Evolutionary conservation across 2,113 vertebrate genomes (phyloP).

Genomic region (Ophthalmolycus amberensis): DNA sequence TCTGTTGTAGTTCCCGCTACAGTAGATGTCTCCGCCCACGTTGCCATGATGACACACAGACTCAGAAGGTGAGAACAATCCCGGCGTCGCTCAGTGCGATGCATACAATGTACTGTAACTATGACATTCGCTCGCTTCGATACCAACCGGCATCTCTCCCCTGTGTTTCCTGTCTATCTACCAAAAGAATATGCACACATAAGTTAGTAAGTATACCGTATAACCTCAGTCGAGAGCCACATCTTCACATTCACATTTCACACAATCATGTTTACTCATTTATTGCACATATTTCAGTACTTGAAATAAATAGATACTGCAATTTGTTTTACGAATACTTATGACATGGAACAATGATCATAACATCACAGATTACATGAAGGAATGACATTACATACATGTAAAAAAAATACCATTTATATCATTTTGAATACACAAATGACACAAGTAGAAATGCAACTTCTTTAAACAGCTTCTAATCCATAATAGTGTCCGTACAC

Average conservation of each 20-base stretch:
- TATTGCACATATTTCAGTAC: constrained; percentile 64
- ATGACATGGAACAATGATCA: constrained; percentile 45
- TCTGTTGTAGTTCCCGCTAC: no score
- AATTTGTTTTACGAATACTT: constrained; percentile 27
- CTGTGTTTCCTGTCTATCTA: neutral
- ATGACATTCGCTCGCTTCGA: no score
- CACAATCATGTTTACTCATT: constrained; percentile 34
- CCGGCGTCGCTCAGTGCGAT: neutral
- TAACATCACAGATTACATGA: constrained; percentile 29
- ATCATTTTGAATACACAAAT: constrained; percentile 36
- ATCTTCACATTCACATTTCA: neutral
- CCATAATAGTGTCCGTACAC: constrained; percentile 6
- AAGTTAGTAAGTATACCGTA: neutral
- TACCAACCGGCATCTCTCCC: no score
- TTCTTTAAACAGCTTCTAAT: constrained; percentile 14
- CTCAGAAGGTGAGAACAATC: neutral
- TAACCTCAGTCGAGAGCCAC: neutral
- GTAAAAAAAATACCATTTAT: neutral
- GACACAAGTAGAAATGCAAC: constrained; percentile 27
- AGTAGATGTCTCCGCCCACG: no score
- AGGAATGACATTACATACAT: constrained; percentile 35
- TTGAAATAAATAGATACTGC: constrained; percentile 48
- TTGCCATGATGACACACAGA: neutral
- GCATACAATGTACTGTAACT: neutral
- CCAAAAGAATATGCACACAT: neutral